phyloP scores from a whole-genome alignment of 2,888 invertebrate species.

The Dinocampus coccinellae region DNA sequence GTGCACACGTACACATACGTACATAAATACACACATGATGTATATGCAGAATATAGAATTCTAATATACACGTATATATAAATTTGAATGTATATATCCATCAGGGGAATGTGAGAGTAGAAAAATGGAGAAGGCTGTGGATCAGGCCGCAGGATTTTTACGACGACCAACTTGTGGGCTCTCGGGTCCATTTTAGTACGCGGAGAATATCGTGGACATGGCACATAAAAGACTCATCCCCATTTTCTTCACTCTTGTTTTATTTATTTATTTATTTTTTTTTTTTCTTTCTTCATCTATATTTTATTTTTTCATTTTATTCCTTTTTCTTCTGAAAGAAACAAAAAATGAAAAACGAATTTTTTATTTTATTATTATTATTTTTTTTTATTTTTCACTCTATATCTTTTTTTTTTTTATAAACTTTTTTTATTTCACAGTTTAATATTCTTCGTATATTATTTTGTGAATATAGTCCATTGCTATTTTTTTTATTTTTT shows the following conservation, averaged over 20 bases:
- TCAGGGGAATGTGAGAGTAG: neutral
- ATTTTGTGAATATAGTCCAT: neutral
- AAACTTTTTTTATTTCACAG: neutral
- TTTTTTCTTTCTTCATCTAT: neutral
- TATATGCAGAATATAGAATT: neutral
- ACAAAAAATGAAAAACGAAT: too few species aligned
- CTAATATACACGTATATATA: neutral
- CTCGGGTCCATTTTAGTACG: constrained; percentile 26
- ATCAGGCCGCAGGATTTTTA: constrained; percentile 29
- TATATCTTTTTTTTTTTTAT: neutral
- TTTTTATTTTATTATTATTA: too few species aligned
- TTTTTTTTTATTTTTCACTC: neutral
- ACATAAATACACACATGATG: neutral
- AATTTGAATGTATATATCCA: neutral
- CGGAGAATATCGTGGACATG: constrained; percentile 35
- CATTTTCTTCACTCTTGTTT: constrained; percentile 1
- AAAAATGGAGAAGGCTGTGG: neutral
- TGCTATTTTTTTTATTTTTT: neutral
- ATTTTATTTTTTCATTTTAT: constrained; percentile 3
- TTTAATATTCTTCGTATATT: constrained; percentile 3
- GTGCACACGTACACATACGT: neutral
- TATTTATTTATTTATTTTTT: neutral
- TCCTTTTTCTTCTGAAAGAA: too few species aligned
- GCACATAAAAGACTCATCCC: constrained; percentile 33
- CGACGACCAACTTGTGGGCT: constrained; percentile 9